Conservation (phyloP, 2,113 vertebrate genomes). For the Pionites leucogaster region DNA sequence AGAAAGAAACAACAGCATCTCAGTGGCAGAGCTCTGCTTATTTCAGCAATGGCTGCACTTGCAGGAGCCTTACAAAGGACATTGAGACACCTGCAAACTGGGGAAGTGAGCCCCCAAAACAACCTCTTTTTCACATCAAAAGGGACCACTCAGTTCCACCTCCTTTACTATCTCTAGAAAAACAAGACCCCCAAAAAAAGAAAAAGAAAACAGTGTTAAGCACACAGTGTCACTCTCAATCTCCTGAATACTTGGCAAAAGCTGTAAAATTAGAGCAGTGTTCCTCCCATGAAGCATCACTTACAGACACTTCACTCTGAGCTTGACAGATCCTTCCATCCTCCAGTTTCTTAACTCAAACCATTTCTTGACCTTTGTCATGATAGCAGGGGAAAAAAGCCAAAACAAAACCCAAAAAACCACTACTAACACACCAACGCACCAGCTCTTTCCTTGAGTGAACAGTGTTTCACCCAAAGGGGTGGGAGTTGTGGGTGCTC, state of each 20-base stretch:
- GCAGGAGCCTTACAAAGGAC: neutral
- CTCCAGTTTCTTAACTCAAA: neutral
- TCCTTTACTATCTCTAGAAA: neutral
- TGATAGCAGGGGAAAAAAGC: neutral
- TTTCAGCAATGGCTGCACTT: neutral
- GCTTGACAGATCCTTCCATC: neutral
- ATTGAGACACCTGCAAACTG: neutral
- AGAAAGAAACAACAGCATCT: neutral
- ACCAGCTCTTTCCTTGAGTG: neutral
- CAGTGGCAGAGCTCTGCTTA: neutral
- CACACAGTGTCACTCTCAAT: neutral
- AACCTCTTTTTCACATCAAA: neutral
- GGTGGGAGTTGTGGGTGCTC: rapidly evolving
- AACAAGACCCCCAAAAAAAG: neutral
- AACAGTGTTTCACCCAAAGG: neutral
- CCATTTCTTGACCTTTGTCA: neutral
- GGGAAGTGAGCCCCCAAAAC: neutral
- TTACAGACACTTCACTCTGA: neutral
- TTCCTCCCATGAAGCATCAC: neutral
- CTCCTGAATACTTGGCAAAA: neutral
- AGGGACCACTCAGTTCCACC: neutral
- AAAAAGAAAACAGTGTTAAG: neutral
- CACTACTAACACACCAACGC: neutral
- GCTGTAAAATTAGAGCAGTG: neutral
- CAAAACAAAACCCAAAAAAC: neutral